A percentile compares a stretch with the other conserved stretches of the same genome.
Evolutionary conservation across 2,888 invertebrate species (phyloP).

Genomic region (Hirudinaria manillensis): DNA sequence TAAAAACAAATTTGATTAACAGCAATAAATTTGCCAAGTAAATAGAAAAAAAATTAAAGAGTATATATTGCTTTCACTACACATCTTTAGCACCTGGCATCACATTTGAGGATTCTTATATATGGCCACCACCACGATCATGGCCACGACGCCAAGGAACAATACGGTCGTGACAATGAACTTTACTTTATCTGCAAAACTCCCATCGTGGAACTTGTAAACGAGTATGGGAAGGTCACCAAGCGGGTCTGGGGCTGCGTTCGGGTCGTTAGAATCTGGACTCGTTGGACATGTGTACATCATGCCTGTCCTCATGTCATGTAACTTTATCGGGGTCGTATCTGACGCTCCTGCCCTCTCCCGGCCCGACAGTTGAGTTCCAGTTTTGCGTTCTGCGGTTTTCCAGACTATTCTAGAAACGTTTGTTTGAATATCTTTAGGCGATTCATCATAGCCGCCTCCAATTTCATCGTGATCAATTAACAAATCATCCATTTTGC

Average conservation of each 20-base stretch:
- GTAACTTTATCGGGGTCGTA: constrained; percentile 9
- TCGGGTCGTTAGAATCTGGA: constrained; percentile 6
- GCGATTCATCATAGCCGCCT: no score
- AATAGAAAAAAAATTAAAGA: constrained; percentile 1
- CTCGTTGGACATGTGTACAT: constrained; percentile 12
- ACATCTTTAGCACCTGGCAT: neutral
- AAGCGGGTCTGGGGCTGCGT: neutral
- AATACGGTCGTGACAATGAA: constrained; percentile 13
- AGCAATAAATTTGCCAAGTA: neutral
- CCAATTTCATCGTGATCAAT: neutral
- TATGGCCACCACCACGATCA: constrained; percentile 16
- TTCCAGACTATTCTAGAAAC: no score
- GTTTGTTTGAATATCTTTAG: no score
- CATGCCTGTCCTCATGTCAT: constrained; percentile 4
- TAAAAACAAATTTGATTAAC: no score
- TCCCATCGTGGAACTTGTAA: constrained; percentile 4
- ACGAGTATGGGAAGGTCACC: neutral
- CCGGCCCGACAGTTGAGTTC: no score
- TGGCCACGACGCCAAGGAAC: constrained; percentile 17
- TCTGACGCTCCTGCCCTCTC: neutral
- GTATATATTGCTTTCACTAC: neutral
- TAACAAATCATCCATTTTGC: constrained; percentile 7
- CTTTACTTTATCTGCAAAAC: constrained; percentile 12
- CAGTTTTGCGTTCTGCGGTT: no score
- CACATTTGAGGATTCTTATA: constrained; percentile 30